Percentiles rank a stretch among this genome's conserved stretches.
phyloP scores from a whole-genome alignment of 2,113 vertebrate species.

The Anas platyrhynchos region DNA sequence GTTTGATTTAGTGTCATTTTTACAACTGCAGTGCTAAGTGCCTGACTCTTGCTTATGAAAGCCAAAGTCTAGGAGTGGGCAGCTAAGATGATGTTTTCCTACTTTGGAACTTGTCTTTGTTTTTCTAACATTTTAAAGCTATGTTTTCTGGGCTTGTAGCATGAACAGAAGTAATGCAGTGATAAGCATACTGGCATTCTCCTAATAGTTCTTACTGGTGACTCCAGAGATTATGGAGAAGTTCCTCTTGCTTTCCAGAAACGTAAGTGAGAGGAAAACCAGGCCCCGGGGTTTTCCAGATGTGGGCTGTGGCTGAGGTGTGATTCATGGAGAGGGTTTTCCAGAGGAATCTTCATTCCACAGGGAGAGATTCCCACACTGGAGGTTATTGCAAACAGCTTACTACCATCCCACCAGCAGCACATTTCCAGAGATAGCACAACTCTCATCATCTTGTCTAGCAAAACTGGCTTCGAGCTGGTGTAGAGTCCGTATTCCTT shows the following conservation, averaged over 20 bases:
- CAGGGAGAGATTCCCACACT: neutral
- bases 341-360: neutral
- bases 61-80: neutral
- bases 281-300: neutral
- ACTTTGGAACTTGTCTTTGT: neutral
- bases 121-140: neutral
- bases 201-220: neutral
- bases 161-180: neutral
- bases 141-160: neutral
- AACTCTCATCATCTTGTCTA: neutral
- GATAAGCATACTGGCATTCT: neutral
- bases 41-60: neutral
- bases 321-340: slow-evolving; percentile 11
- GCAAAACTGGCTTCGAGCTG: neutral
- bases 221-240: neutral
- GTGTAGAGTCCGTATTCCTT: rapidly evolving
- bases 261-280: neutral
- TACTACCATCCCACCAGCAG: neutral
- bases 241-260: neutral
- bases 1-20: neutral
- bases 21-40: neutral
- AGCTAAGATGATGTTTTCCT: neutral
- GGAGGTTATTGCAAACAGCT: neutral
- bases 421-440: neutral
- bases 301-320: neutral